Base-by-base conservation (phyloP, 2,113 vertebrate species). In the Pelodiscus sinensis region DNA sequence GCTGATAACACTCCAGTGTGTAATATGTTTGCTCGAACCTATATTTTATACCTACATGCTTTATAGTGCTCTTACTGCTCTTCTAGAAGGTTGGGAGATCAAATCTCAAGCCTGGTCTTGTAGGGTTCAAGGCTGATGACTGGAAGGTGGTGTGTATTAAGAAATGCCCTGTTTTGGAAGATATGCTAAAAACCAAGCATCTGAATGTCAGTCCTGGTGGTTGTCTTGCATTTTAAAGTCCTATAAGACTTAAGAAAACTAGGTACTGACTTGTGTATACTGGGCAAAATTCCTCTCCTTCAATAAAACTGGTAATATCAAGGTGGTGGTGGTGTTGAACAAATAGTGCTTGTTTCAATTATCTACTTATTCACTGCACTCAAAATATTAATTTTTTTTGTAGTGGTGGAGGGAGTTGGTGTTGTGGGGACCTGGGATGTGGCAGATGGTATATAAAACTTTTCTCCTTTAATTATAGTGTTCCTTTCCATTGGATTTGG, bases 401-500 rank as follows among this genome's bases (percentile, higher is more conserved):
- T 25, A 50, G n/a, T 71, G 65, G 31, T 68, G 65, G 8, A 35
- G 38, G 15, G 83, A 55, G 50, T 16, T 10, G 0, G 62, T 5
- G 79, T 78, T 29, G 79, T 29, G 81, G 44, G 62, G 78, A 87
- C 54, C 73, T 68, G 81, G 79, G 65, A 55, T 90, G 3, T 27
- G 71, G 82, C 60, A 90, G 79, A 65, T 73, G 13, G 60, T 94
- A 60, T 79, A 51, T 91, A 73, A 88, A 19, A 50, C n/a, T 75
- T 2, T 88, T 80, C 87, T 56, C 79, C 8, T 82, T 57, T 77
- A 50, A 0, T 82, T 38, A 18, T 79, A 83, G 13, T 55, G 31
- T 84, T 95, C 54, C 90, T 31, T 82, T 90, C 18, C 29, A 77
- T 89, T 85, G 90, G 29, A 18, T 58, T 95, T 84, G 60, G 77